Evolutionary conservation across 2,113 vertebrate species (phyloP), one percentile per base, ranked within the genome.

Genomic region (Morphnarchus princeps): DNA sequence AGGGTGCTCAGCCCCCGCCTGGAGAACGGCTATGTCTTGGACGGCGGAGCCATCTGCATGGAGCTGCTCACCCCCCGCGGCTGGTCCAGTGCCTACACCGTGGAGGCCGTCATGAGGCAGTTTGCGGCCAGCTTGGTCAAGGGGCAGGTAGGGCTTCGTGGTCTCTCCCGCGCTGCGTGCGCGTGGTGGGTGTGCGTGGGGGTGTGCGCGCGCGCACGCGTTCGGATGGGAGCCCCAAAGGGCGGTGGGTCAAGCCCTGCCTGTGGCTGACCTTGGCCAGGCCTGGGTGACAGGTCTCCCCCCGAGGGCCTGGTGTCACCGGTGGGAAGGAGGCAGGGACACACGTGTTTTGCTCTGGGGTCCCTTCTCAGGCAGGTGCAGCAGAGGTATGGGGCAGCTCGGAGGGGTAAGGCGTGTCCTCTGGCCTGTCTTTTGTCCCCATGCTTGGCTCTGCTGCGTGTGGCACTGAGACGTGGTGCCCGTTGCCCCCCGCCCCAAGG

Each of bases 41-140:
- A 99, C 95, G 99, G 99, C 43, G 99, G 99, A 66, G 99, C 99
- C 97, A 99, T 99, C 97, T 99, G 99, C 99, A 99, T 99, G 99
- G 99, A 99, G 99, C 98, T 99, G 97, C 98, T 99, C 97, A 99
- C 99, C 80, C 99, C 99, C 65, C 98, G 99, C 67, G 99, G 99
- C 92, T 99, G 99, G 99, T 99, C 99, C 98, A 99, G 99, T 98
- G 99, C 99, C 89, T 99, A 99, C 98, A 99, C 99, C 7, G 99
- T 99, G 96, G 99, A 99, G 98, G 99, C 99, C 49, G 99, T 99
- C 97, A 99, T 99, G 99, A 99, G 99, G 98, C 99, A 99, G 98
- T 99, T 99, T 72, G 99, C 99, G 6, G 99, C 99, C 96, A 99
- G 99, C 98, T 98, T 99, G 86, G 99, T 99, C 90, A 99, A 99